Percentiles rank a stretch among this genome's conserved stretches.
Evolutionary conservation across 2,888 invertebrate genomes (phyloP).

Genomic region (Temnothorax ravouxi): DNA sequence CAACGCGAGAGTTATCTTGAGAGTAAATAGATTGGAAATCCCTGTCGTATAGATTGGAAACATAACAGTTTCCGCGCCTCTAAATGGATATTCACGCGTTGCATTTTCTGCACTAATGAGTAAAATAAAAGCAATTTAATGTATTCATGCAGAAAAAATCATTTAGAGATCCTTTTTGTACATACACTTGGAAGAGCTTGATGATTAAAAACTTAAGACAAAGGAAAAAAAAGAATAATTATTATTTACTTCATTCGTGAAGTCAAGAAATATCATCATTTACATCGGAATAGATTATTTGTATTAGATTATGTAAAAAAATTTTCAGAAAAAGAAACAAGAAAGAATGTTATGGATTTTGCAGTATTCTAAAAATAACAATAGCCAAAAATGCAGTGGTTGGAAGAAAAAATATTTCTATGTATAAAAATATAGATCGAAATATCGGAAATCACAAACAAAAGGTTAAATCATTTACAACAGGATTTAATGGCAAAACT

Average conservation of each 20-base stretch:
- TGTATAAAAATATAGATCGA: background rate
- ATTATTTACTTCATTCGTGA: background rate
- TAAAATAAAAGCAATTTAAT: background rate
- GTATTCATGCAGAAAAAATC: background rate
- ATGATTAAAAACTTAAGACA: background rate
- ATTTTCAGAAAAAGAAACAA: background rate
- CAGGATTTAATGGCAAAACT: slow-evolving; percentile 2
- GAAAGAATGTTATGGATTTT: background rate
- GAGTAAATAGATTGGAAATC: slow-evolving; percentile 45
- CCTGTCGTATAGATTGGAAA: slow-evolving; percentile 28
- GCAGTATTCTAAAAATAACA: background rate
- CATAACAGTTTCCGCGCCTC: slow-evolving; percentile 37
- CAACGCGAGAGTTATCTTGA: slow-evolving; percentile 37
- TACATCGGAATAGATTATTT: background rate
- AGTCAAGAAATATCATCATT: background rate
- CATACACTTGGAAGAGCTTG: background rate
- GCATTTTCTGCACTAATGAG: background rate
- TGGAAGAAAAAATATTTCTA: background rate
- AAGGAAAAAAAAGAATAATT: background rate
- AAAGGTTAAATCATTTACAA: slow-evolving; percentile 40
- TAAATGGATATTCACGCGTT: slow-evolving; percentile 14
- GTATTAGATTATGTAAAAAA: too few species aligned
- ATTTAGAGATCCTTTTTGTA: background rate
- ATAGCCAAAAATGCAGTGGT: background rate
- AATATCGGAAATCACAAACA: slow-evolving; percentile 33